phyloP scores from a whole-genome alignment of 2,797 vertebrate genomes.

The Sciurus vulgaris region DNA sequence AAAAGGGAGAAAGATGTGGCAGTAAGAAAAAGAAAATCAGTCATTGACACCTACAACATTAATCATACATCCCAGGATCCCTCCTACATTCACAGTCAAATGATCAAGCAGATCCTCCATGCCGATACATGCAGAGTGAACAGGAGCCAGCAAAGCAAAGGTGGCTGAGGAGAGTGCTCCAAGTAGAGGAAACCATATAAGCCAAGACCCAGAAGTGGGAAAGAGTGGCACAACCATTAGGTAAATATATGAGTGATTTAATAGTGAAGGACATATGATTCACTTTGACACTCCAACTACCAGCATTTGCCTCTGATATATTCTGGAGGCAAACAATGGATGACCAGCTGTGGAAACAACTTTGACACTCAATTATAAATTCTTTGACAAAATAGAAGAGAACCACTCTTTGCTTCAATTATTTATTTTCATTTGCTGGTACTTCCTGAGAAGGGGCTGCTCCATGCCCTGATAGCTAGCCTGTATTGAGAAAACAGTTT shows the following conservation, averaged over 20 bases:
- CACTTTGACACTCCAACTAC: neutral
- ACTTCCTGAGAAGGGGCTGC: neutral
- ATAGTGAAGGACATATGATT: neutral
- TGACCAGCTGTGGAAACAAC: neutral
- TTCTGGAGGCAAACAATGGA: neutral
- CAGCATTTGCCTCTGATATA: neutral
- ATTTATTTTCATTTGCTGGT: neutral
- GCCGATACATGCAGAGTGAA: neutral
- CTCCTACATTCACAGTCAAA: too few species aligned
- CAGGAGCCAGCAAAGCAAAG: neutral
- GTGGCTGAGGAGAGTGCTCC: neutral
- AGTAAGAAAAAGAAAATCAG: neutral
- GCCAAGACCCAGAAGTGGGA: neutral
- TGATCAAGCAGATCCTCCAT: neutral
- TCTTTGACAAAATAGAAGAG: neutral
- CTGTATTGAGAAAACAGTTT: neutral
- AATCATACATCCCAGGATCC: neutral
- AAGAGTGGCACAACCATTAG: neutral
- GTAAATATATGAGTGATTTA: neutral
- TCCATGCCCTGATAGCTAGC: neutral
- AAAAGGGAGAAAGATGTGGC: neutral
- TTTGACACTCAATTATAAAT: neutral
- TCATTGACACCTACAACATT: neutral
- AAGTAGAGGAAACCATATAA: fast-evolving
- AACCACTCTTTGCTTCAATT: neutral